Evolutionary conservation across 2,113 vertebrate species (phyloP).

Genomic region (Tupaia tana): DNA sequence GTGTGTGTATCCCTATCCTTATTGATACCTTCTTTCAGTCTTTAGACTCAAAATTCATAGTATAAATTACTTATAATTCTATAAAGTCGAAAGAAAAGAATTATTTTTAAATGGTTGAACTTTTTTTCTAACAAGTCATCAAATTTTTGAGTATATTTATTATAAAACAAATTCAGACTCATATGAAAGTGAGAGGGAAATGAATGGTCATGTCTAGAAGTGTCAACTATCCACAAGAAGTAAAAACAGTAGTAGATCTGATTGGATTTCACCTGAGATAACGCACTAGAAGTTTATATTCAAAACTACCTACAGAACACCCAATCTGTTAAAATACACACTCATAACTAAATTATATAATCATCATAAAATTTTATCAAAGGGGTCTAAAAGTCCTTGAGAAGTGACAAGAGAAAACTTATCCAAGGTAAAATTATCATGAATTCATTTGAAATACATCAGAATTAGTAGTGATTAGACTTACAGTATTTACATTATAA

Average conservation of each 20-base stretch:
- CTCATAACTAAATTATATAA: not conserved
- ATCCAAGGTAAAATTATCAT: not conserved
- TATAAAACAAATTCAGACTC: not conserved
- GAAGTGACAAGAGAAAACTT: conserved; percentile 18
- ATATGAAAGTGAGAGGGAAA: not conserved
- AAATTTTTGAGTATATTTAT: conserved; percentile 1
- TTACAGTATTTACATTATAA: not conserved
- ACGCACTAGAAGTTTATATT: not conserved
- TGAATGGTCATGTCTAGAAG: not conserved
- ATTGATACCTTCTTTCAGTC: not conserved
- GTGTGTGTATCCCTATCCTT: too few species aligned
- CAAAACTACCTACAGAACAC: not conserved
- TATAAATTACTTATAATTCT: not conserved
- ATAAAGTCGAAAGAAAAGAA: not conserved
- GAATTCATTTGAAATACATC: conserved; percentile 11
- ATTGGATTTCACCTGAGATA: not conserved
- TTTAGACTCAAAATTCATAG: not conserved
- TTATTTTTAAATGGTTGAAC: not conserved
- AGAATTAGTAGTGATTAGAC: not conserved
- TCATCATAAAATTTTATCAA: not conserved
- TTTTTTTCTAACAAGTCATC: not conserved
- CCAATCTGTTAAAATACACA: not conserved
- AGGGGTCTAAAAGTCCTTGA: not conserved
- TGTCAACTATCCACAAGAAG: not conserved
- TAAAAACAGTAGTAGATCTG: not conserved